phyloP scores from a whole-genome alignment of 1,140 invertebrate genomes.

The Zaprionus ornatus region DNA sequence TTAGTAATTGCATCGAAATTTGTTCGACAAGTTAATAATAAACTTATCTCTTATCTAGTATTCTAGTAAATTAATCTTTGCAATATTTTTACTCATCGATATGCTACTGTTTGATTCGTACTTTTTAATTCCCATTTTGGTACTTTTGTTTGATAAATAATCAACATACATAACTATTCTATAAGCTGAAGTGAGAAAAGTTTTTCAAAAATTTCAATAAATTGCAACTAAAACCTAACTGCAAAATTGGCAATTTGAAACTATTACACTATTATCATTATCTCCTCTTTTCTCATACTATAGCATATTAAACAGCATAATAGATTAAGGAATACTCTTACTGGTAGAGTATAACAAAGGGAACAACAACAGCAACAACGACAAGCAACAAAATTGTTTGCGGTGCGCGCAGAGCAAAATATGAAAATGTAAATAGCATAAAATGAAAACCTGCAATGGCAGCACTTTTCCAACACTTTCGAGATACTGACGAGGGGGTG shows the following conservation, averaged over 20 bases:
- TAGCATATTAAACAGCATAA: background rate
- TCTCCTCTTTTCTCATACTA: background rate
- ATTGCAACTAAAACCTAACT: background rate
- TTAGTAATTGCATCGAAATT: background rate
- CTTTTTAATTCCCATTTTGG: too few species aligned
- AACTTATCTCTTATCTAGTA: too few species aligned
- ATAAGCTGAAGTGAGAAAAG: background rate
- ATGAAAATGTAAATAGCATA: slow-evolving; percentile 79
- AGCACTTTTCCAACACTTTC: slow-evolving; percentile 75
- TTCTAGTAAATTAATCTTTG: too few species aligned
- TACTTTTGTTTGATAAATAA: too few species aligned
- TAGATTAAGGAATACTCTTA: background rate
- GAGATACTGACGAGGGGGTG: slow-evolving; percentile 27
- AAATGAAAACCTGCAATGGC: slow-evolving; percentile 76
- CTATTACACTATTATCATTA: background rate
- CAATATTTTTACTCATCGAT: too few species aligned
- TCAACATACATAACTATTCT: too few species aligned
- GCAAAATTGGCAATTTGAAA: background rate
- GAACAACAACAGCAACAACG: slow-evolving; percentile 27
- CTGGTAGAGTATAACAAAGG: slow-evolving; percentile 21
- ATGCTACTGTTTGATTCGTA: too few species aligned
- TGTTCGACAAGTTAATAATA: background rate
- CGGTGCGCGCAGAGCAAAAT: slow-evolving; percentile 66
- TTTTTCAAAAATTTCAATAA: background rate
- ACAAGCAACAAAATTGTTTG: slow-evolving; percentile 63